Evolutionary conservation across 2,113 vertebrate species (phyloP).

Genomic region (Melanerpes aurifrons): DNA sequence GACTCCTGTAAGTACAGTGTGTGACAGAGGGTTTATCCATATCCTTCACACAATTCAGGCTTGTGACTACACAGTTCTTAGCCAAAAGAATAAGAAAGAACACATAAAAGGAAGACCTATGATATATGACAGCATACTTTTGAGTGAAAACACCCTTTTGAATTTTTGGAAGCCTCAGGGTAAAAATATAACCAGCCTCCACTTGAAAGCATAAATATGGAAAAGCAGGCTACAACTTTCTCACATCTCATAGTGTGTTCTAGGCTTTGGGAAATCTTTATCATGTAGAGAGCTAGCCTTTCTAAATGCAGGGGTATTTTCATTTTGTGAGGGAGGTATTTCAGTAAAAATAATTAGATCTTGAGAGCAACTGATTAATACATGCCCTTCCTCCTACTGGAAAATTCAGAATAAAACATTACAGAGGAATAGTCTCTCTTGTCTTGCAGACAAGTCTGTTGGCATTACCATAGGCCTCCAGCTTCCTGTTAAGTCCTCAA

Average conservation of each 20-base stretch:
- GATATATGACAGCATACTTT: fast-evolving
- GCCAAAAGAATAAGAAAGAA: background rate
- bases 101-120: background rate
- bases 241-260: background rate
- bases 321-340: background rate
- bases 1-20: fast-evolving
- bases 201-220: background rate
- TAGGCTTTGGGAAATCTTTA: background rate
- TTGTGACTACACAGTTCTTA: background rate
- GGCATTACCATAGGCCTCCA: background rate
- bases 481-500: background rate
- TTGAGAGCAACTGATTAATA: background rate
- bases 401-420: background rate
- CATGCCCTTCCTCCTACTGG: background rate
- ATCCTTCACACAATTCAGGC: background rate
- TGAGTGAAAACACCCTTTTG: background rate
- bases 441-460: background rate
- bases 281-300: background rate
- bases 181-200: background rate
- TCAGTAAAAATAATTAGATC: background rate
- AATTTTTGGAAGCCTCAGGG: background rate
- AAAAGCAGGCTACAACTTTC: background rate
- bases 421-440: background rate
- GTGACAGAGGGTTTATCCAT: background rate
- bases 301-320: background rate